Base-by-base conservation (phyloP, 2,888 invertebrate genomes). In the Cistogaster globosa region DNA sequence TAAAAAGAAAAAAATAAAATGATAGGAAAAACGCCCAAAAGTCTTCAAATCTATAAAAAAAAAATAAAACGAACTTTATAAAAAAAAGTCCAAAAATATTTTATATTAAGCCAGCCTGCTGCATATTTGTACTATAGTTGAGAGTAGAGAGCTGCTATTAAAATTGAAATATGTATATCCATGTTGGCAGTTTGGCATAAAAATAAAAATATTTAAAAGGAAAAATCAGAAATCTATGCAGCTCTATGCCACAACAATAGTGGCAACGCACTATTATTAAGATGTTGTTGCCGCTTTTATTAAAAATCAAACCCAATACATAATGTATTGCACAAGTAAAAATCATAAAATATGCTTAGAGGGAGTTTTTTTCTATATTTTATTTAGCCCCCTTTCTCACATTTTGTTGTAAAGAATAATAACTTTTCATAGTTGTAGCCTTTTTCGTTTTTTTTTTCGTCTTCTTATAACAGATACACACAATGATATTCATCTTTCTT, bases 81-180 rank as follows among this genome's bases (percentile, higher is more conserved):
- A 20, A 72, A 22, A 48, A 60, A 7, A 22, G 12, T 18, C 18
- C 22, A 16, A 20, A 58, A 71, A 48, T 72, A 60, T 60, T 72
- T 58, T 71, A 32, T 45, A n/a, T 72, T 48, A 26, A 72, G 20
- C 58, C 9, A 42, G 20, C 38, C 26, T 22, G 18, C 36, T n/a
- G 32, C 18, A 26, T 45, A 22, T 26, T n/a, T 45, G 42, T 45
- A 18, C 22, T 68, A 20, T 48, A 18, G 60, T 36, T 9, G 14
- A 42, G 74, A 74, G 20, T n/a, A 48, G 45, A 67, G 65, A 81
- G 72, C 78, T 85, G 78, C 82, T 78, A 79, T 79, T 71, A 79
- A 85, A 79, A 82, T 78, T 85, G 75, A 85, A 85, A 85, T 84
- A 84, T 81, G 81, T 85, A 62, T 85, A 74, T 79, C 78, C 67